Percentiles rank a stretch among this genome's conserved stretches.
phyloP scores from a whole-genome alignment of 1,140 invertebrate genomes.

The Arion vulgaris region DNA sequence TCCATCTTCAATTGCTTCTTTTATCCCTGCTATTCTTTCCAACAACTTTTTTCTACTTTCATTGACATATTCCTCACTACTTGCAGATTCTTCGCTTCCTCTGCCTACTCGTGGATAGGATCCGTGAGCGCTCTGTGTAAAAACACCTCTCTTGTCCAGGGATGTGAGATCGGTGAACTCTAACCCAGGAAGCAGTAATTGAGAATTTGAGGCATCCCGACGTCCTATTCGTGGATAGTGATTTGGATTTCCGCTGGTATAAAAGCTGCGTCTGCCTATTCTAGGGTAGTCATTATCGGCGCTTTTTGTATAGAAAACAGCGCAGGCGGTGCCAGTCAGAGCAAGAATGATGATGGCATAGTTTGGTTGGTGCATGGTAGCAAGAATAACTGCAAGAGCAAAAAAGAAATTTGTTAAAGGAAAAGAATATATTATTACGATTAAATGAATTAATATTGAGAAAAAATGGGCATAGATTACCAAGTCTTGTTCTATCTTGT shows the following conservation, averaged over 20 bases:
- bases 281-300: conserved; percentile 45
- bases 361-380: background rate
- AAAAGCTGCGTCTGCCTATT: conserved; percentile 42
- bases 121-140: background rate
- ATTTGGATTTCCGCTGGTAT: conserved; percentile 27
- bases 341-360: background rate
- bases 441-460: no score
- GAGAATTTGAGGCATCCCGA: background rate
- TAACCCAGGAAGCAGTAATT: conserved; percentile 4
- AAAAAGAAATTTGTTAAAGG: no score
- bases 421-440: no score
- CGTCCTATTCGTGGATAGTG: conserved; percentile 41
- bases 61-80: background rate
- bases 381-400: background rate
- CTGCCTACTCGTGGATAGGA: conserved; percentile 32
- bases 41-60: background rate
- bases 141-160: conserved; percentile 23
- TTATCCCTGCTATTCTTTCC: background rate
- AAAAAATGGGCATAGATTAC: no score
- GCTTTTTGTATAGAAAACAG: conserved; percentile 44
- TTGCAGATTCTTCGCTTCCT: background rate
- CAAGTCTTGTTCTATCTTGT: no score
- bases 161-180: background rate
- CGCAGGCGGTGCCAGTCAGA: conserved; percentile 33
- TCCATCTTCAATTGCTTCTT: background rate